Conservation (phyloP, 2,113 vertebrate genomes). For the Gulo gulo region DNA sequence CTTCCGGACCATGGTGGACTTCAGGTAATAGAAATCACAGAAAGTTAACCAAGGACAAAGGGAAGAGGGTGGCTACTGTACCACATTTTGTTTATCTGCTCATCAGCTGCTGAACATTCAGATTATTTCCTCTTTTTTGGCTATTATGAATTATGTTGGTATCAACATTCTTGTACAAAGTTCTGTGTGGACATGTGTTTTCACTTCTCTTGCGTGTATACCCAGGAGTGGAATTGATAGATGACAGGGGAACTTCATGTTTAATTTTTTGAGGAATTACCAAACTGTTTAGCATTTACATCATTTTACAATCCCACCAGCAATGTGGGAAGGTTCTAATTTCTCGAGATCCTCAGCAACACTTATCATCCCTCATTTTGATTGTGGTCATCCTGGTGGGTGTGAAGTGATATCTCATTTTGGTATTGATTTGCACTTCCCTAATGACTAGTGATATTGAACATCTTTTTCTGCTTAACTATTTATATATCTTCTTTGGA, state of each 20-base stretch:
- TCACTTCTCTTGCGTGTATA: background rate
- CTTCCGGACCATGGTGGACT: background rate
- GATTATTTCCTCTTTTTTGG: background rate
- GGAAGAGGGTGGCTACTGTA: background rate
- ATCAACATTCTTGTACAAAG: background rate
- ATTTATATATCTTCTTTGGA: too few relatives aligned
- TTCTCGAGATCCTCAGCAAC: background rate
- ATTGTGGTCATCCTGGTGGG: background rate
- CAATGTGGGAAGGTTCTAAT: background rate
- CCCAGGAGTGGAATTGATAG: background rate
- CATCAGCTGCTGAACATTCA: background rate
- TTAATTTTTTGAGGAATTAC: background rate
- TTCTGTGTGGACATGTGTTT: background rate
- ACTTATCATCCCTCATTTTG: background rate
- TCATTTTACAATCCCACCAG: background rate
- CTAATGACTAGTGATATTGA: too few relatives aligned
- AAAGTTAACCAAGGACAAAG: background rate
- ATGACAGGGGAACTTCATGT: background rate
- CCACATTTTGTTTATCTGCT: background rate
- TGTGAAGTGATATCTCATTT: background rate
- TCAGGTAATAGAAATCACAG: background rate
- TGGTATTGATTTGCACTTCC: background rate
- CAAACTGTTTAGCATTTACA: background rate
- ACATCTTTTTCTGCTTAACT: too few relatives aligned
- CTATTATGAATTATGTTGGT: background rate